Base-by-base conservation (phyloP, 2,888 invertebrate genomes). In the Lithodes maja region DNA sequence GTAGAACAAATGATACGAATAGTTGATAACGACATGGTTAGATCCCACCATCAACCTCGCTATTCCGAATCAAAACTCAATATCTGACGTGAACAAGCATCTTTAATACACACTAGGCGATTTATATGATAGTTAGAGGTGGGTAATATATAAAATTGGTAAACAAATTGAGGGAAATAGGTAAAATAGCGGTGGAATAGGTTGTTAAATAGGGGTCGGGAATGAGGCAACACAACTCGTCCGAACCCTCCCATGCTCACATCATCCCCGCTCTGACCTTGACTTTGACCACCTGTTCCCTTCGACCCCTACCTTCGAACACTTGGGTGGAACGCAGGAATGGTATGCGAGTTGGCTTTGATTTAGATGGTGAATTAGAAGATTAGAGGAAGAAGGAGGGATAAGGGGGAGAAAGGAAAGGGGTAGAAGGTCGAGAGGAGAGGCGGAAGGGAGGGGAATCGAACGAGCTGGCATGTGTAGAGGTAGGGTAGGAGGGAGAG, bases 151-250 rank as follows among this genome's bases (percentile, higher is more conserved):
- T 33, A 33, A 33, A 61, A 12, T 7, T 0, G 61, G 5, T 61
- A 61, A 61, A 7, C 7, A 61, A 61, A 61, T 61, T 1, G 61
- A 61, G 61, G 61, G 33, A 33, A 61, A 61, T 61, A 61, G 61
- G 61, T 7, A 12, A 12, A 61, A 61, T 61, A 61, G 61, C 12
- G 12, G 61, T 5, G 5, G 61, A 61, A 61, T 7, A 7, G 61
- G 61, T 7, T 12, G 61, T 61, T 61, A 61, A 61, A 61, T 61
- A 61, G 61, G 61, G 61, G 5, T 61, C 61, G 61, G 12, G 61
- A 61, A 61, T 61, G 61, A 61, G 61, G 61, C 61, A 61, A 61
- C 61, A 61, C 61, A 61, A 61, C 61, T 61, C 61, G 61, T 61
- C 61, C 61, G 61, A 61, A 61, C 5, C 7, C 61, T 7, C 7